These are phyloP conservation scores for Himalopsyche japonica DNA, from an alignment of 2,888 invertebrate species.

Conservation along the genomic window DNA sequence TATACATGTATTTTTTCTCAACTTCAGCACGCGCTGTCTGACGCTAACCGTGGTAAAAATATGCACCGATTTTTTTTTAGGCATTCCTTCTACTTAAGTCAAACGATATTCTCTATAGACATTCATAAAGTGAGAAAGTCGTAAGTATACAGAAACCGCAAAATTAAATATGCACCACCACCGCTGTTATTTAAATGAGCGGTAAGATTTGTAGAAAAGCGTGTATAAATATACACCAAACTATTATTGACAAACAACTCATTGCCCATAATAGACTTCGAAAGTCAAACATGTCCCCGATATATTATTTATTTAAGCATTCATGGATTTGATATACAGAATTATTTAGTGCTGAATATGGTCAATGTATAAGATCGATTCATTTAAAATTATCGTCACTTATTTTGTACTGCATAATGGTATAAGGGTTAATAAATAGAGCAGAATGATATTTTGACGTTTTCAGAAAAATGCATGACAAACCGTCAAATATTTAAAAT, in stretches of 20 bases:
- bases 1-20: neutral
- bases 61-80: neutral
- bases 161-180: neutral
- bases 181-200: neutral
- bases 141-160: neutral
- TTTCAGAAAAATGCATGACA: no score
- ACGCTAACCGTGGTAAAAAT: neutral
- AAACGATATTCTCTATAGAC: neutral
- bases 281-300: neutral
- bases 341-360: neutral
- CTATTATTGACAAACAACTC: neutral
- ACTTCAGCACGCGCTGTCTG: neutral
- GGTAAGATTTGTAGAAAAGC: neutral
- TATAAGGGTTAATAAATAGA: no score
- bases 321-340: neutral
- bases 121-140: neutral
- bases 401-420: neutral
- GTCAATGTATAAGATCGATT: neutral
- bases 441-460: no score
- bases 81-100: neutral
- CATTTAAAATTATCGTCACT: neutral
- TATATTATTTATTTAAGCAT: neutral
- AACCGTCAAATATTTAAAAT: no score
- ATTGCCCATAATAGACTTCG: neutral
- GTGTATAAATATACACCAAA: neutral